Base-by-base conservation (phyloP, 2,113 vertebrate species). In the Ophiodon elongatus region DNA sequence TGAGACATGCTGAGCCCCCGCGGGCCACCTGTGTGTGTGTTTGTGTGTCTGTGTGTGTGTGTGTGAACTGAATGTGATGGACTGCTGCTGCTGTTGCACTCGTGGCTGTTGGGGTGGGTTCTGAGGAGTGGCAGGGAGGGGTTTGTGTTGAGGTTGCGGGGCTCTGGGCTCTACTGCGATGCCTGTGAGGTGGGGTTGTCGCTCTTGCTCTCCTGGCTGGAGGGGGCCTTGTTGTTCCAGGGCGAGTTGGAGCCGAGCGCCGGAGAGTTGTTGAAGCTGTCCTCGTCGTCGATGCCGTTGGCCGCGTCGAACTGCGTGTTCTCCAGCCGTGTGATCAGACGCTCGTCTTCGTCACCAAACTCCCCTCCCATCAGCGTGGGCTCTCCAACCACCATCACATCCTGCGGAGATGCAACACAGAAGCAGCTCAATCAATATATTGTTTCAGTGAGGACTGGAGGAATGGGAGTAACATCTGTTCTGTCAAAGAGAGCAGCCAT, bases 251-350 rank as follows among this genome's bases (percentile, higher is more conserved):
- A 97, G 85, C 98, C 98, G 94, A 99, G 95, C 0, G 98, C 98
- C 0, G 98, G 98, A 63, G 98, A 99, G 96, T 99, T 99, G 97
- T 99, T 99, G 97, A 99, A 99, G 97, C 98, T 99, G 97, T 99
- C 98, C 95, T 99, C 98, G 31, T 99, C 98, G 25, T 99, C 98
- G 47, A 99, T 98, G 95, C 98, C 98, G 3, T 99, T 99, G 95
- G 98, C 97, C 1, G 98, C 98, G 66, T 99, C 98, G 31, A 99
- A 99, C 95, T 99, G 98, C 2, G 98, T 99, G 96, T 99, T 99
- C 96, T 99, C 98, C 96, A 99, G 96, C 88, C 98, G 97, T 4
- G 98, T 99, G 96, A 99, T 99, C 94, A 99, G 97, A 88, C 98
- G 97, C 96, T 99, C 98, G 4, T 99, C 98, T 94, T 99, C 98